Percentiles rank a stretch among this genome's conserved stretches.
Evolutionary conservation across 1,140 invertebrate genomes (phyloP).

Genomic region (Bombus affinis): DNA sequence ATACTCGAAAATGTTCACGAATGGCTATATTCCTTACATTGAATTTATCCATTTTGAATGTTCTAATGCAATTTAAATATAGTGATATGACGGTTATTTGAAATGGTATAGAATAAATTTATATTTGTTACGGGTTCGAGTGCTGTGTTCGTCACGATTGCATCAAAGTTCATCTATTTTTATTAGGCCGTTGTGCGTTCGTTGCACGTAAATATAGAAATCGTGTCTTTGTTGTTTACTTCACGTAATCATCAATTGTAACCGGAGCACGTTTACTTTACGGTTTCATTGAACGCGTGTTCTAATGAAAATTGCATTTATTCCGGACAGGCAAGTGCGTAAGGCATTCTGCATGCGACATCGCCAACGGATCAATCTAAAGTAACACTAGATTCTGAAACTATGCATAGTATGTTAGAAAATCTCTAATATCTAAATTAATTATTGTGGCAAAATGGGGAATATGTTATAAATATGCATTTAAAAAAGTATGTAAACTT

Average conservation of each 20-base stretch:
- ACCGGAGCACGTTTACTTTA: constrained; percentile 56
- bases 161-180: no score
- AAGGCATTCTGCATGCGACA: background rate
- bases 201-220: background rate
- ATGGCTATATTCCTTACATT: no score
- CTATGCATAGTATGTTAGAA: background rate
- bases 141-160: no score
- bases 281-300: constrained; percentile 53
- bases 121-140: no score
- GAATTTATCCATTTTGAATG: no score
- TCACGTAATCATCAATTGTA: constrained; percentile 44
- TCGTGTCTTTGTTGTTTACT: background rate
- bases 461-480: no score
- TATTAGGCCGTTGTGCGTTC: no score
- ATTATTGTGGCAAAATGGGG: background rate
- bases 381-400: background rate
- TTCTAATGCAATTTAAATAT: no score
- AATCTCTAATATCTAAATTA: background rate
- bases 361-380: constrained; percentile 10
- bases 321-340: constrained; percentile 36
- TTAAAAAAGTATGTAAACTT: no score
- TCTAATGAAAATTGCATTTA: constrained; percentile 60
- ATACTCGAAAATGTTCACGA: no score
- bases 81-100: no score
- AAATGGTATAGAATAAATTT: no score